Conservation (phyloP, 2,888 invertebrate genomes). For the Drosophila nr. fundita region DNA sequence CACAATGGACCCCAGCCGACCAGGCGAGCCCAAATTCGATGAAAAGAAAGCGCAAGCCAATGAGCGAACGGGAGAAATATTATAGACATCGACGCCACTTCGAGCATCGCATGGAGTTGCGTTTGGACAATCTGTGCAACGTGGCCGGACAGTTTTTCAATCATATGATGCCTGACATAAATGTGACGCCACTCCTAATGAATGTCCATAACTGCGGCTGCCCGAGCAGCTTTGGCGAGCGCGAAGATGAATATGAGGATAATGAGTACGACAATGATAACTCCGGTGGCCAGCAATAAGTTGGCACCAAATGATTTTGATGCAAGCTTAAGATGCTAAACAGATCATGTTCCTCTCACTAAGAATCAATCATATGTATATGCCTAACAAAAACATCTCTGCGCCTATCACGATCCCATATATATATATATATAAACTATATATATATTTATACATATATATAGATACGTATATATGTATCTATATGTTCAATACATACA, state of each 20-base stretch:
- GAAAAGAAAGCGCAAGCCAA: conserved; percentile 24
- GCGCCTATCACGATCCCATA: neutral
- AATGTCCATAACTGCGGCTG: conserved; percentile 33
- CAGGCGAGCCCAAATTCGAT: neutral
- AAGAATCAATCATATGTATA: conserved; percentile 10
- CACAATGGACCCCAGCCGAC: neutral
- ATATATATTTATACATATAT: neutral
- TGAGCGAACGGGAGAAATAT: conserved; percentile 75
- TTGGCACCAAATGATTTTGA: neutral
- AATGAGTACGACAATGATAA: neutral
- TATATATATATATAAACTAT: neutral
- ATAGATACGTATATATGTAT: neutral
- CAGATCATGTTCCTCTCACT: conserved; percentile 48
- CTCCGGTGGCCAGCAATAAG: conserved; percentile 7
- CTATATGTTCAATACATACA: neutral
- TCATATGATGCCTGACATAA: conserved; percentile 70
- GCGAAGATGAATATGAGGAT: conserved; percentile 15
- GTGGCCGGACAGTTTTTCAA: conserved; percentile 78
- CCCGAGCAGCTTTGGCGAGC: conserved; percentile 40
- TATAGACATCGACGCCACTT: conserved; percentile 81
- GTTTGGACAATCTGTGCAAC: conserved; percentile 73
- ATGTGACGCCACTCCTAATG: conserved; percentile 55
- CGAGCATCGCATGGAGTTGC: conserved; percentile 80
- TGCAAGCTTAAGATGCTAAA: conserved; percentile 37
- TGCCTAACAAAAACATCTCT: neutral